A percentile compares a stretch with the other conserved stretches of the same genome.
phyloP scores from a whole-genome alignment of 2,888 invertebrate genomes.

The Athetis lepigone region DNA sequence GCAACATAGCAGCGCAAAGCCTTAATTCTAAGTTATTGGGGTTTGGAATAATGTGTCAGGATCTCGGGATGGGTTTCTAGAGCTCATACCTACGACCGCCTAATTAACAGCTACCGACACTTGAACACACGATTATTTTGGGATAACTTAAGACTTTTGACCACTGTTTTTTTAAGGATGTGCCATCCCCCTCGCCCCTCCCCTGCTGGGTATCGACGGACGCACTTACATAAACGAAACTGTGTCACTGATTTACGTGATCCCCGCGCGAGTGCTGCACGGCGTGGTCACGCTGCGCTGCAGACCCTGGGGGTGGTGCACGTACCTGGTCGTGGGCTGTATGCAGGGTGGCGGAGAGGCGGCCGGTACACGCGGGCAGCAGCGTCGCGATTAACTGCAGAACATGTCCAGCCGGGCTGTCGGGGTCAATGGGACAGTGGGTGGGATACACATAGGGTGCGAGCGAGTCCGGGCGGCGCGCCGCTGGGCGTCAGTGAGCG shows the following conservation, averaged over 20 bases:
- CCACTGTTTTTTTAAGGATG: conserved; percentile 20
- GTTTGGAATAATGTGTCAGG: conserved; percentile 9
- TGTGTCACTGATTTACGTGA: conserved; percentile 48
- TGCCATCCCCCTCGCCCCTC: conserved; percentile 27
- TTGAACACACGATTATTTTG: background rate
- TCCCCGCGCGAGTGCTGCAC: conserved; percentile 29
- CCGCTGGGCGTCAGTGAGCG: conserved; percentile 65
- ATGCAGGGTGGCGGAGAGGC: conserved; percentile 66
- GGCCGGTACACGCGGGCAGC: conserved; percentile 72
- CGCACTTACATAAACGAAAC: conserved; percentile 75
- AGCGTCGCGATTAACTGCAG: conserved; percentile 73
- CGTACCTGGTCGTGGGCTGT: conserved; percentile 71
- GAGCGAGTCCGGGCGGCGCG: conserved; percentile 64
- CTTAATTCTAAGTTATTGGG: conserved; percentile 50
- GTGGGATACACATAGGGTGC: conserved; percentile 73
- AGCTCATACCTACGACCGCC: conserved; percentile 24
- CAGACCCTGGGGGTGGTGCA: conserved; percentile 39
- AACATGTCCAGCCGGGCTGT: conserved; percentile 71
- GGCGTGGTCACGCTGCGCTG: conserved; percentile 29
- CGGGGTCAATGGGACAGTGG: conserved; percentile 72
- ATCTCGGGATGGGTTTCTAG: conserved; percentile 1
- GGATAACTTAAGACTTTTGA: conserved; percentile 3
- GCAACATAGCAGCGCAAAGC: conserved; percentile 59
- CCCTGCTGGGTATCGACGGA: conserved; percentile 68
- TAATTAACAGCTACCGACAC: conserved; percentile 18